A percentile compares a stretch with the other conserved stretches of the same genome.
phyloP scores from a whole-genome alignment of 2,113 vertebrate species.

The Neolamprologus sp. region DNA sequence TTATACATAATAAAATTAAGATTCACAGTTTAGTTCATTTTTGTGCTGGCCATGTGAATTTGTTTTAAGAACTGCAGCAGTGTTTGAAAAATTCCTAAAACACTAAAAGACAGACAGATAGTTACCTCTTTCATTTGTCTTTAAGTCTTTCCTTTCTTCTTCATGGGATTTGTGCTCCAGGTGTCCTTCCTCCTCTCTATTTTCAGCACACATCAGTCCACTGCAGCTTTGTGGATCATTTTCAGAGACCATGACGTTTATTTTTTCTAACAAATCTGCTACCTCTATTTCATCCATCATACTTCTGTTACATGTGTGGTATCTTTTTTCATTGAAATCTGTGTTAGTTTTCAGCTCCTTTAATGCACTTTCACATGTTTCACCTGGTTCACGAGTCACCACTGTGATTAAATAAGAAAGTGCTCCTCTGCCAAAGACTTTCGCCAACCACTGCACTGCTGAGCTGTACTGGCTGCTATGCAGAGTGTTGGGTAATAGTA shows the following conservation, averaged over 20 bases:
- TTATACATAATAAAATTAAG: too few relatives aligned
- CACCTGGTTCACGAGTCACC: fast-evolving
- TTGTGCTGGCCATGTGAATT: too few relatives aligned
- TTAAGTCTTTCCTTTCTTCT: fast-evolving
- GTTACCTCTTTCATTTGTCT: fast-evolving
- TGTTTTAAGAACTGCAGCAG: too few relatives aligned
- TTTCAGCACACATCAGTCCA: fast-evolving
- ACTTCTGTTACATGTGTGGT: fast-evolving
- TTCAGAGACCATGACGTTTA: fast-evolving
- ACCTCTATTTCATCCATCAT: fast-evolving
- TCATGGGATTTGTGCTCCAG: fast-evolving
- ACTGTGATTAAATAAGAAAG: neutral
- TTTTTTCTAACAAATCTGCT: fast-evolving
- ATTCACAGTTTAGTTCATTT: fast-evolving
- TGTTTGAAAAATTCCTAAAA: too few relatives aligned
- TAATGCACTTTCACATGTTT: neutral
- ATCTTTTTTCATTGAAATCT: fast-evolving
- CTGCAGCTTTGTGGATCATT: fast-evolving
- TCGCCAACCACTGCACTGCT: neutral
- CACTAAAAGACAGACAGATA: fast-evolving
- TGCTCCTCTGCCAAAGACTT: neutral
- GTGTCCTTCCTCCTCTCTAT: fast-evolving
- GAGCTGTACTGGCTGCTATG: neutral
- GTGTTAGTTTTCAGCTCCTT: fast-evolving
- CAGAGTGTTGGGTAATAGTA: neutral